Conservation (phyloP, 2,113 vertebrate species). For the Coturnix japonica region DNA sequence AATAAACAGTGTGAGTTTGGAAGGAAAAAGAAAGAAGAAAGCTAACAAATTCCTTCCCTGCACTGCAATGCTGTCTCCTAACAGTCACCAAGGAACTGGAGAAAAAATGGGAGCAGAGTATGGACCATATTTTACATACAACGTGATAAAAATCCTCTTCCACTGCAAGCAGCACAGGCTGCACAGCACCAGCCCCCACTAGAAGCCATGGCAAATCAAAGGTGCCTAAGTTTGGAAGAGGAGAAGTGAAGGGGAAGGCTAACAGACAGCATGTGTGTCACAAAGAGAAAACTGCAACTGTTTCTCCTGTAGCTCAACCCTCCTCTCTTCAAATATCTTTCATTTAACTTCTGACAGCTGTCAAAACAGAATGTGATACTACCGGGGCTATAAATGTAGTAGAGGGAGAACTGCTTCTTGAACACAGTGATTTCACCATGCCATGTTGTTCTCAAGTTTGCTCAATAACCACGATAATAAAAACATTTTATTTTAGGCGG, state of each 20-base stretch:
- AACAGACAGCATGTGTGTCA: background rate
- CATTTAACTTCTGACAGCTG: conserved; percentile 57
- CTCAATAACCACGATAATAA: background rate
- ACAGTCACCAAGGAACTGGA: background rate
- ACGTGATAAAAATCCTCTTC: background rate
- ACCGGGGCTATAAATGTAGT: background rate
- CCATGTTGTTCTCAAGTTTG: background rate
- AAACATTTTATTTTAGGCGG: background rate
- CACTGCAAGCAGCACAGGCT: background rate
- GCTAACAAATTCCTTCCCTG: background rate
- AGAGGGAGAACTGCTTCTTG: background rate
- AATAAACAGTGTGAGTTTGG: background rate
- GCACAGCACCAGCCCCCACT: background rate
- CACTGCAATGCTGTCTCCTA: rapidly evolving
- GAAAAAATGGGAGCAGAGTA: background rate
- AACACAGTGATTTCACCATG: conserved; percentile 3
- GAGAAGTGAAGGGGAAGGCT: background rate
- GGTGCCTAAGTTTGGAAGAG: background rate
- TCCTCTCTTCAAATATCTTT: conserved; percentile 1
- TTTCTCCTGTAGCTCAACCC: background rate
- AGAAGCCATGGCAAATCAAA: background rate
- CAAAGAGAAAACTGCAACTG: background rate
- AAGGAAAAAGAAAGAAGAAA: background rate
- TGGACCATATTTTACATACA: background rate
- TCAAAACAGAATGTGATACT: conserved; percentile 55